Conservation (phyloP, 2,113 vertebrate species). For the Cinclus mexicanus region DNA sequence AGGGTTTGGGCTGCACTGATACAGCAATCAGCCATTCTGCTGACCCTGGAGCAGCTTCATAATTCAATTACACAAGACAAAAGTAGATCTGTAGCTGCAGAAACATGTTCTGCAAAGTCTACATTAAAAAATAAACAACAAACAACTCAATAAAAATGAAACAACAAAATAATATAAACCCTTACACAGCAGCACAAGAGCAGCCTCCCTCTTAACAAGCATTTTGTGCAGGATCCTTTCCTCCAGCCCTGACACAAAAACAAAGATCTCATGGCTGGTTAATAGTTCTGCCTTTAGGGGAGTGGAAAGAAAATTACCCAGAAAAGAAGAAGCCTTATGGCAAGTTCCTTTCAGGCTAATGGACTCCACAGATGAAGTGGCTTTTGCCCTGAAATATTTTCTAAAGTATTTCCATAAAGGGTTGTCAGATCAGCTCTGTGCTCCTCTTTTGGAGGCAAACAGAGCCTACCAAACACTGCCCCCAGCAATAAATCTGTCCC, state of each 20-base stretch:
- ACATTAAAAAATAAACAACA: not conserved
- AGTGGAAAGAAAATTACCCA: conserved; percentile 10
- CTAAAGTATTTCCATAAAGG: conserved; percentile 16
- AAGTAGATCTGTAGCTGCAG: not conserved
- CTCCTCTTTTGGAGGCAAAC: conserved; percentile 3
- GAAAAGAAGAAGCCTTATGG: not conserved
- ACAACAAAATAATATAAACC: not conserved
- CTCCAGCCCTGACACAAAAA: conserved; percentile 25
- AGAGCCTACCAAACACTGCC: not conserved
- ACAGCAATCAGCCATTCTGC: not conserved
- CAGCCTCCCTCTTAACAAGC: conserved; percentile 21
- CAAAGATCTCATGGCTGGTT: conserved; percentile 35
- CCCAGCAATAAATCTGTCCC: not conserved
- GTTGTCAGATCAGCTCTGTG: conserved; percentile 9
- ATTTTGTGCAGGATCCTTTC: conserved; percentile 6
- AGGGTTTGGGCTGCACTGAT: not conserved
- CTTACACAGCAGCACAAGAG: not conserved
- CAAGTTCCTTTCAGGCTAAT: conserved; percentile 24
- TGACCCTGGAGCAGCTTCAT: not conserved
- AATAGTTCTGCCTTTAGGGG: conserved; percentile 40
- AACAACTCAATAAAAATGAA: not conserved
- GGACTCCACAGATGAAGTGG: not conserved
- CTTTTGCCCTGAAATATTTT: not conserved
- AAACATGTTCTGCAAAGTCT: not conserved
- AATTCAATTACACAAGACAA: not conserved